Conservation (phyloP, 2,797 vertebrate genomes). For the Spinus olivaceus region DNA sequence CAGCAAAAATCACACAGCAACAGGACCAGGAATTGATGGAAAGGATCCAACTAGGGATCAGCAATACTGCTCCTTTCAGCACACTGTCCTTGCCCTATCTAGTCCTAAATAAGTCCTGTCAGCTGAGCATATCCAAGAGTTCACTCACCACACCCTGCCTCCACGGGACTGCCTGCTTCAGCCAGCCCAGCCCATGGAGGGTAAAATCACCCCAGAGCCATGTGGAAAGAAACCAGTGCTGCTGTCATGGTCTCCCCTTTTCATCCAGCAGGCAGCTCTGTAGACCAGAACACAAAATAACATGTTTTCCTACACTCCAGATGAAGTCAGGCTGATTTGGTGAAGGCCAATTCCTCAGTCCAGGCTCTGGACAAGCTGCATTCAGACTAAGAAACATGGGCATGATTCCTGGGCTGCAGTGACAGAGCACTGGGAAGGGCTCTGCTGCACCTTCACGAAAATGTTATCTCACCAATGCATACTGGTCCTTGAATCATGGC, state of each 20-base stretch:
- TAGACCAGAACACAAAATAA: background rate
- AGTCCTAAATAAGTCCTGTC: background rate
- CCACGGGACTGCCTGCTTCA: accelerated
- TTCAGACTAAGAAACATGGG: accelerated
- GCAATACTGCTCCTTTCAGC: background rate
- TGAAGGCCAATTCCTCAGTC: background rate
- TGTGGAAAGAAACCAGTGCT: background rate
- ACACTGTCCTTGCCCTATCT: background rate
- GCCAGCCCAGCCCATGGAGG: background rate
- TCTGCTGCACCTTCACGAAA: background rate
- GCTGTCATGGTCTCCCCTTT: background rate
- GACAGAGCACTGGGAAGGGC: background rate
- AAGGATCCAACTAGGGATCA: background rate
- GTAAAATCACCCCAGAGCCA: background rate
- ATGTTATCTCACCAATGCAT: accelerated
- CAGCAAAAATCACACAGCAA: background rate
- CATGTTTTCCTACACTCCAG: background rate
- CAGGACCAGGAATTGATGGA: background rate
- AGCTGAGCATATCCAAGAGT: background rate
- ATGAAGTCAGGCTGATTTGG: background rate
- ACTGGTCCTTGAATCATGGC: accelerated
- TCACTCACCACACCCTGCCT: background rate
- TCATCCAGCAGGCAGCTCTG: background rate
- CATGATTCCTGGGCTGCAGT: accelerated
- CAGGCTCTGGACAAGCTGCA: background rate